Conservation (phyloP, 2,888 invertebrate genomes). For the Diloba caeruleocephala region DNA sequence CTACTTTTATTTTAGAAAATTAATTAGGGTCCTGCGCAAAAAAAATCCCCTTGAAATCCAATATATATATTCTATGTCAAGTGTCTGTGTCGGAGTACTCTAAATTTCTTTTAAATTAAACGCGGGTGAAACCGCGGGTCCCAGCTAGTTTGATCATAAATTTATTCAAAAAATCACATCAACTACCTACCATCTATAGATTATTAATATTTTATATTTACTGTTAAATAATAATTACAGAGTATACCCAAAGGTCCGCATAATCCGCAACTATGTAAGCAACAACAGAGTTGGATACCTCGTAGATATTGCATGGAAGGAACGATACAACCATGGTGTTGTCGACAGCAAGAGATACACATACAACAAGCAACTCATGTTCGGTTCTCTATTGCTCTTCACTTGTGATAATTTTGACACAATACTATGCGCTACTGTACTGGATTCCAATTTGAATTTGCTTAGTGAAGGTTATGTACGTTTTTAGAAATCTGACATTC, state of each 20-base stretch:
- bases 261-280: slow-evolving; percentile 75
- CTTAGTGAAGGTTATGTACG: slow-evolving; percentile 89
- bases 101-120: too few relatives aligned
- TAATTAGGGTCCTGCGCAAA: too few relatives aligned
- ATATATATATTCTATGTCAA: too few relatives aligned
- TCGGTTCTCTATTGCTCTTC: slow-evolving; percentile 93
- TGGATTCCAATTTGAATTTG: slow-evolving; percentile 80
- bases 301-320: slow-evolving; percentile 76
- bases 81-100: too few relatives aligned
- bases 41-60: too few relatives aligned
- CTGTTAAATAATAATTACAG: slow-evolving; percentile 53
- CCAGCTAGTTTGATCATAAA: too few relatives aligned
- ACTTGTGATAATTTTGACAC: slow-evolving; percentile 91
- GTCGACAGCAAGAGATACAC: slow-evolving; percentile 66
- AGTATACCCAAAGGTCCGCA: slow-evolving; percentile 83
- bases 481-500: slow-evolving; percentile 38
- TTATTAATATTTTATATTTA: too few relatives aligned
- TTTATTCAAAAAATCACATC: too few relatives aligned
- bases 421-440: slow-evolving; percentile 92
- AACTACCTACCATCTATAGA: too few relatives aligned
- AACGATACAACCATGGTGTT: slow-evolving; percentile 58
- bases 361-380: slow-evolving; percentile 89
- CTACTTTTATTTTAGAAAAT: too few relatives aligned
- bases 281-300: slow-evolving; percentile 82
- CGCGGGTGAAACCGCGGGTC: too few relatives aligned